Base-by-base conservation (phyloP, 2,888 invertebrate species). In the Oxytorus armatus region DNA sequence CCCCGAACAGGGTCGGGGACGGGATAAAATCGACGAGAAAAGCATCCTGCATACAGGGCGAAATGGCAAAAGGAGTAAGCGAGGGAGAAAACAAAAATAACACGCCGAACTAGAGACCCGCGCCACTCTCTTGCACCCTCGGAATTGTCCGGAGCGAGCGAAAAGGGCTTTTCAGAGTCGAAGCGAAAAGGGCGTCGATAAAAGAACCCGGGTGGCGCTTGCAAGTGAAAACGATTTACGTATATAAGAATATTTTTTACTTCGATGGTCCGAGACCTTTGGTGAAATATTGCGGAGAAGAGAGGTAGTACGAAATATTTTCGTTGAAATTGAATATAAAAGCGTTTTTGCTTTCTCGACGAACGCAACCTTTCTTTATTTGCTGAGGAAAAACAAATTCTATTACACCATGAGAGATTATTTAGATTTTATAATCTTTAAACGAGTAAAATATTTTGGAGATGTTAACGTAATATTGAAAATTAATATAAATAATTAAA, bases 151-250 rank as follows among this genome's bases (percentile, higher is more conserved):
- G 70, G 57, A 44, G 53, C 55, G 68, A 74, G 65, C 49, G 44
- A 66, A 66, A n/a, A 74, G 72, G 72, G 68, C 68, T 75, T 82
- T 66, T 47, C n/a, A n/a, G n/a, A n/a, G n/a, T n/a, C n/a, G n/a
- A n/a, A n/a, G n/a, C n/a, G n/a, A n/a, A n/a, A n/a, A 75, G 81
- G 79, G 73, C 82, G 74, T 69, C 80, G 84, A 85, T 85, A 82
- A 85, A 81, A 74, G 77, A 69, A 51, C 68, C 53, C 51, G 65
- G n/a, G 63, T 42, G 33, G 42, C 53, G 55, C 55, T 36, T 57
- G 63, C 68, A 81, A 81, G 73, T 73, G 73, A 69, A 74, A 81
- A 77, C 77, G 69, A 77, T 81, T 77, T 77, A 63, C 63, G 68
- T 73, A 42, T 61, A 47, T 23, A 49, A 69, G 69, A 49, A 73